Percentiles rank a stretch among this genome's conserved stretches.
Evolutionary conservation across 2,888 invertebrate genomes (phyloP).

Genomic region (Lasioglossum figueresi): DNA sequence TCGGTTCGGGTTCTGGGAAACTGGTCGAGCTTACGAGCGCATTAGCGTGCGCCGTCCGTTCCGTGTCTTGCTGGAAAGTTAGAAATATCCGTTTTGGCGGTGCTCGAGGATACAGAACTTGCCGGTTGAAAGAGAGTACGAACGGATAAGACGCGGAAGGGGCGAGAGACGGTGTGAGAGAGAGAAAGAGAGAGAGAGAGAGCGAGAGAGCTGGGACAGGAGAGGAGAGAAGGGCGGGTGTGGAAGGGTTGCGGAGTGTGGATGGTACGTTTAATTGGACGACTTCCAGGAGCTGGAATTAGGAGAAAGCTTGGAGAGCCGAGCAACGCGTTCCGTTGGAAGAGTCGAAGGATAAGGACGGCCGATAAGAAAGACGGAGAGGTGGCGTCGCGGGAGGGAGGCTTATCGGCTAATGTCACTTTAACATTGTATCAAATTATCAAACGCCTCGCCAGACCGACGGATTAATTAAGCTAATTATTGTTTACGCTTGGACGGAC

Average conservation of each 20-base stretch:
- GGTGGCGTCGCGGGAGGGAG: conserved; percentile 30
- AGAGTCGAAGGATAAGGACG: conserved; percentile 44
- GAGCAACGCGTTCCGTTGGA: conserved; percentile 59
- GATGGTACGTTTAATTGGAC: conserved; percentile 76
- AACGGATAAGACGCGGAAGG: conserved; percentile 21
- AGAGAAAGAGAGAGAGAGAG: no score
- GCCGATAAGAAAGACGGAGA: conserved; percentile 37
- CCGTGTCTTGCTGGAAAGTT: conserved; percentile 69
- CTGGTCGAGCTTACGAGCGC: conserved; percentile 60
- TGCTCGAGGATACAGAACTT: conserved; percentile 25
- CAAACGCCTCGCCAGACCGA: conserved; percentile 68
- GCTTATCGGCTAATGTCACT: conserved; percentile 75
- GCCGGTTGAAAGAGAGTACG: conserved; percentile 19
- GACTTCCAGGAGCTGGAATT: conserved; percentile 72
- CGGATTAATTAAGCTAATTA: conserved; percentile 80
- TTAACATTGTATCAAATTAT: conserved; percentile 74
- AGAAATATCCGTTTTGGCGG: conserved; percentile 69
- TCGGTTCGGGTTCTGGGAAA: conserved; percentile 37
- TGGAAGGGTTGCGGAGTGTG: conserved; percentile 49
- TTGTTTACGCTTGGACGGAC: conserved; percentile 72
- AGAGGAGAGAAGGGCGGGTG: background rate
- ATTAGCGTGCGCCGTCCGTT: conserved; percentile 66
- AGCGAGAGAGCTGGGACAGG: background rate
- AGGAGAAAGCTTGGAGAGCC: conserved; percentile 54
- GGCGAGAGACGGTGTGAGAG: background rate